Evolutionary conservation across 2,888 invertebrate genomes (phyloP), one percentile per base, ranked within the genome.

Genomic region (Chironomus riparius): DNA sequence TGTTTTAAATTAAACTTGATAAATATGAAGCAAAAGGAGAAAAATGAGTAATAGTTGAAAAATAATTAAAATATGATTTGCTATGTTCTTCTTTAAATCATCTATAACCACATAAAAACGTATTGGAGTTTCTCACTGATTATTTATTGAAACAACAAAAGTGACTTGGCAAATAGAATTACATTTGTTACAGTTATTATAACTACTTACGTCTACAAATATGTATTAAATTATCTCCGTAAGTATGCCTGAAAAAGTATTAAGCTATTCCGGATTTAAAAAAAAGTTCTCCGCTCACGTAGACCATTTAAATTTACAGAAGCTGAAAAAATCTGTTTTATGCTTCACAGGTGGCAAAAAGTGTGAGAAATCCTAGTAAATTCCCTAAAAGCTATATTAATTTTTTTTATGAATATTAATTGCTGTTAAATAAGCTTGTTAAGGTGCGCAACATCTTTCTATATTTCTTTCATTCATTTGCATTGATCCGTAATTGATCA

Each of bases 401-500:
- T 28, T 4, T 10, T 28, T 38, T 38, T 50, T 50, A 50, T 50
- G 15, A 56, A 15, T 56, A 65, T 65, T 65, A 10, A 65, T 22
- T 65, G 21, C 10, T 65, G 12, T 21, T 65, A 21, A 21, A 22
- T 24, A 21, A 7, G 12, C 24, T 62, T 10, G 18, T 62, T 18
- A 10, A 18, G 13, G 62, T 22, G 24, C 21, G 4, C 22, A 10
- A 24, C 0, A 12, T 65, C 24, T 4, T 65, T 22, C 24, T 7
- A 22, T 24, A 24, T 2, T 65, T 71, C 28, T 47, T 15, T 15
- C 56, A 10, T 22, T n/a, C 18, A 15, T 47, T 28, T 61, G 28
- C n/a, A 28, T 71, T 28, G 21, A 70, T 71, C 50, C 71, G 71
- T 71, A 71, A 71, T 50, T 47, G 71, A n/a, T 71, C 24, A 13